Conservation (phyloP, 2,888 invertebrate genomes). For the Dorcus parallelipipedus region DNA sequence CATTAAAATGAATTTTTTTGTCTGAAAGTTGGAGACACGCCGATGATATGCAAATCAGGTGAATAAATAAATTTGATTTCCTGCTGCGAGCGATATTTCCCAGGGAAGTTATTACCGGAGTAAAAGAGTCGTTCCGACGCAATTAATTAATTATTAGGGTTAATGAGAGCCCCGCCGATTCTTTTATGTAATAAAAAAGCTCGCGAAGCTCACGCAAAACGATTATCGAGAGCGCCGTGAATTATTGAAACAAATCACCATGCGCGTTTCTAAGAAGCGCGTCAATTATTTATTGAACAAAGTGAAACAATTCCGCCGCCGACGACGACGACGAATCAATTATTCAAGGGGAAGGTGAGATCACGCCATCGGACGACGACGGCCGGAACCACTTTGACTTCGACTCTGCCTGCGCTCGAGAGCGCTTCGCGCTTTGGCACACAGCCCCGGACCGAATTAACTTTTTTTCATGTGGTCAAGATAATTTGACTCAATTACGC, state of each 20-base stretch:
- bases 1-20: too few species aligned
- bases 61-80: too few species aligned
- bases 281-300: slow-evolving; percentile 28
- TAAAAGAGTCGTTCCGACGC: too few species aligned
- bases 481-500: slow-evolving; percentile 45
- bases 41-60: too few species aligned
- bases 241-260: slow-evolving; percentile 15
- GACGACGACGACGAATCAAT: slow-evolving; percentile 12
- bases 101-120: too few species aligned
- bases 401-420: slow-evolving; percentile 1
- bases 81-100: too few species aligned
- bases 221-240: slow-evolving; percentile 1
- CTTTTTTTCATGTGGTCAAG: slow-evolving; percentile 43
- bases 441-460: slow-evolving; percentile 38
- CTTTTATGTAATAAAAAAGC: too few species aligned
- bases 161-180: too few species aligned
- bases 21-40: too few species aligned
- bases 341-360: slow-evolving; percentile 16
- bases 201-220: too few species aligned
- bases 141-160: too few species aligned
- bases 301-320: slow-evolving; percentile 29
- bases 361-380: slow-evolving; percentile 14
- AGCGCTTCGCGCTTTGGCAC: slow-evolving; percentile 31
- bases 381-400: neutral
- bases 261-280: slow-evolving; percentile 17